A percentile compares a stretch with the other conserved stretches of the same genome.
Evolutionary conservation across 1,140 invertebrate species (phyloP).

Genomic region (Callitettix versicolor): DNA sequence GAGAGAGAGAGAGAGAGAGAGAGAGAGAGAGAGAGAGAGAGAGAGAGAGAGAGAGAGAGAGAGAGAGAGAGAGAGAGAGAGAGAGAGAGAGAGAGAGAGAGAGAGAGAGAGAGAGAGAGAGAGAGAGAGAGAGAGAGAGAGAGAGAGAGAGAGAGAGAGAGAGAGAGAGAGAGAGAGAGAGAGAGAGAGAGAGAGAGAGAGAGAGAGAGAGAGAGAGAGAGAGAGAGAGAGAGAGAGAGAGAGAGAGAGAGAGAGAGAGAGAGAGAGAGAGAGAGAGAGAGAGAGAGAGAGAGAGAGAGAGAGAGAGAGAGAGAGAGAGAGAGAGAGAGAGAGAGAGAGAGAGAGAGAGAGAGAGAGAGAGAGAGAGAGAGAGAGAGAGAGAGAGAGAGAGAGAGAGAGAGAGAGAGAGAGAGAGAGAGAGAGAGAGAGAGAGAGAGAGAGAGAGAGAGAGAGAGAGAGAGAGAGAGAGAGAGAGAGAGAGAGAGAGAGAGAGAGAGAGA

Average conservation of each 20-base stretch:
- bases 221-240: neutral
- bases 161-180: conserved; percentile 5
- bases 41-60: too few species aligned
- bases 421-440: neutral
- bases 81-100: too few species aligned
- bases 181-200: conserved; percentile 7
- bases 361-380: conserved; percentile 7
- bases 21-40: too few species aligned
- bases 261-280: neutral
- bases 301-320: conserved; percentile 11
- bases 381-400: neutral
- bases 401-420: neutral
- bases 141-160: neutral
- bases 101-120: too few species aligned
- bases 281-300: neutral
- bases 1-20: conserved; percentile 6
- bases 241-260: neutral
- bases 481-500: neutral
- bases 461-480: neutral
- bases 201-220: neutral
- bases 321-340: conserved; percentile 7
- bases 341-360: conserved; percentile 10
- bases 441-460: neutral
- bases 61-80: too few species aligned
- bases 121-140: conserved; percentile 11